A percentile compares a stretch with the other conserved stretches of the same genome.
Conservation (phyloP, 2,888 invertebrate genomes). For the Mythimna lalbum region DNA sequence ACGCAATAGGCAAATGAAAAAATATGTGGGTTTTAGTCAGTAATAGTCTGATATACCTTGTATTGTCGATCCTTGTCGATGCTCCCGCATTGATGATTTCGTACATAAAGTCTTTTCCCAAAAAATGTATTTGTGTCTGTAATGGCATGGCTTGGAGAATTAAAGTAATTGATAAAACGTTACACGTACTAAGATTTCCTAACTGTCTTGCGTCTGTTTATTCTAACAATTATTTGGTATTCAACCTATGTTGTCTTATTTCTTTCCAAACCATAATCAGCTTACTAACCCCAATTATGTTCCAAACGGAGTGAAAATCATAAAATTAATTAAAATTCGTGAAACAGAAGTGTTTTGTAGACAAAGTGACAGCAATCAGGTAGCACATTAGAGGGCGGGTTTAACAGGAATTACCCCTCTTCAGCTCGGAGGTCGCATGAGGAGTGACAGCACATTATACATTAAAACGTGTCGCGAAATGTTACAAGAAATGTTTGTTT, state of each 20-base stretch:
- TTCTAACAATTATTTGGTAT: conserved; percentile 11
- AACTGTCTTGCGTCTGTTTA: neutral
- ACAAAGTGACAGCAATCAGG: conserved; percentile 53
- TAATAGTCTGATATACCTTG: too few species aligned
- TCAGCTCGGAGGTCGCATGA: conserved; percentile 26
- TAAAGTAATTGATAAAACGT: neutral
- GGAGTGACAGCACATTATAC: conserved; percentile 39
- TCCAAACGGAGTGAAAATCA: conserved; percentile 32
- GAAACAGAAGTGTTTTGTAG: conserved; percentile 31
- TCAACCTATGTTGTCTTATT: conserved; percentile 1
- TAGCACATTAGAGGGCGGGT: conserved; percentile 35
- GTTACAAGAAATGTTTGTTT: conserved; percentile 18
- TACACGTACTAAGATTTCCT: neutral
- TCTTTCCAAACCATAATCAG: conserved; percentile 32
- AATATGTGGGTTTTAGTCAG: too few species aligned
- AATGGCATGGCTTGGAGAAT: too few species aligned
- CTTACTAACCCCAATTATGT: conserved; percentile 24
- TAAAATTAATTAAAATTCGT: conserved; percentile 56
- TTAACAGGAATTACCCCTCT: conserved; percentile 40
- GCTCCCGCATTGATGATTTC: too few species aligned
- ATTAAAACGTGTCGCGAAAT: conserved; percentile 24
- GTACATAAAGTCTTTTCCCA: too few species aligned
- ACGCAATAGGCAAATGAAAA: too few species aligned
- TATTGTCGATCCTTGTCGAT: too few species aligned
- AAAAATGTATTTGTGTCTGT: too few species aligned